Evolutionary conservation across 2,113 vertebrate species (phyloP).

Genomic region (Neopipo cinnamomea): DNA sequence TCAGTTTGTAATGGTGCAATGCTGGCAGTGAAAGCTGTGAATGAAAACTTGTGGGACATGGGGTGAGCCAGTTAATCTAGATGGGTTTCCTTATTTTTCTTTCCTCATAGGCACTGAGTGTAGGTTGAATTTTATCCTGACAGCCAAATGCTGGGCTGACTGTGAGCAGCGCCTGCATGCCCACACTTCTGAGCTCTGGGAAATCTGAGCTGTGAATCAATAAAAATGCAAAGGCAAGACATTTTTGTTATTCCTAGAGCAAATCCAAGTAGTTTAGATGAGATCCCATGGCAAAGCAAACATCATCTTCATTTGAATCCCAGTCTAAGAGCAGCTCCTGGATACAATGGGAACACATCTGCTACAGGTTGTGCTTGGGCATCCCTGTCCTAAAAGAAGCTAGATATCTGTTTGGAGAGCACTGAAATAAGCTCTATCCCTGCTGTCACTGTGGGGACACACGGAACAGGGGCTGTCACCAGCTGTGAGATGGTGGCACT

Average conservation of each 20-base stretch:
- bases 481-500: neutral
- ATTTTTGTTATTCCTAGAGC: conserved; percentile 16
- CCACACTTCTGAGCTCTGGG: conserved; percentile 4
- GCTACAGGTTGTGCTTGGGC: neutral
- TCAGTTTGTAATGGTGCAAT: neutral
- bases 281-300: neutral
- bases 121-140: conserved; percentile 28
- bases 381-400: neutral
- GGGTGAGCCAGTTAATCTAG: conserved; percentile 51
- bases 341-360: neutral
- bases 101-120: conserved; percentile 33
- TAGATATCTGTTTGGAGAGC: neutral
- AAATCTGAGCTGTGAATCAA: conserved; percentile 1
- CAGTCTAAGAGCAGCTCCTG: neutral
- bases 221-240: neutral
- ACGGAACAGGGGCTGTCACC: neutral
- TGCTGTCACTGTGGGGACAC: neutral
- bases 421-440: neutral
- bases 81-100: conserved; percentile 65
- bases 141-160: conserved; percentile 9
- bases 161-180: neutral
- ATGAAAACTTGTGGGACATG: conserved; percentile 51
- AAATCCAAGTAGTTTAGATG: neutral
- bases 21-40: conserved; percentile 55
- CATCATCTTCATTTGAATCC: neutral